Evolutionary conservation across 2,888 invertebrate species (phyloP).

Genomic region (Hylaea fasciaria): DNA sequence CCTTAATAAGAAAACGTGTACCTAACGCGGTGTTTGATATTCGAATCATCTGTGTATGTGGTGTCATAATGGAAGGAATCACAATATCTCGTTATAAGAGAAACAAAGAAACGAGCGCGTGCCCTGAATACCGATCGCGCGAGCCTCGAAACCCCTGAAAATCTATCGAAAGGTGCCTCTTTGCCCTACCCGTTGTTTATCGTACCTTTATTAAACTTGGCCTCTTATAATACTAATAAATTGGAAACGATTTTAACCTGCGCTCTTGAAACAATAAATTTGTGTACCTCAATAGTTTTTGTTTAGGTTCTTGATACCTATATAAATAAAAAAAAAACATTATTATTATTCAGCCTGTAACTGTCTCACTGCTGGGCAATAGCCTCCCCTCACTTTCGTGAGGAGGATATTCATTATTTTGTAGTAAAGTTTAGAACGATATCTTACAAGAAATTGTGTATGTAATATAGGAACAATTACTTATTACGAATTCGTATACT

Average conservation of each 20-base stretch:
- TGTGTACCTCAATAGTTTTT: neutral
- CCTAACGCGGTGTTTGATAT: slow-evolving; percentile 80
- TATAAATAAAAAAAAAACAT: no score
- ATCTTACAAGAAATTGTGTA: no score
- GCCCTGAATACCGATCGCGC: slow-evolving; percentile 63
- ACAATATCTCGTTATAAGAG: slow-evolving; percentile 83
- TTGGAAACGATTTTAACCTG: slow-evolving; percentile 28
- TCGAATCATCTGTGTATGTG: slow-evolving; percentile 77
- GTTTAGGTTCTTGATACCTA: neutral
- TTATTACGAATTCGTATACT: no score
- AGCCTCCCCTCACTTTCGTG: neutral
- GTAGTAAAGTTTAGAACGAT: no score
- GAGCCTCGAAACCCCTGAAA: slow-evolving; percentile 50
- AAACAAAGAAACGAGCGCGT: slow-evolving; percentile 80
- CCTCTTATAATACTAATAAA: slow-evolving; percentile 29
- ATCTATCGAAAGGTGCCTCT: slow-evolving; percentile 53
- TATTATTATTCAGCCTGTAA: no score
- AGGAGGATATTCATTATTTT: no score
- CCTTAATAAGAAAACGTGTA: slow-evolving; percentile 83
- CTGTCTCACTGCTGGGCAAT: no score
- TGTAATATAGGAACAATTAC: no score
- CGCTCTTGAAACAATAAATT: slow-evolving; percentile 16
- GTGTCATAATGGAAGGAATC: slow-evolving; percentile 80
- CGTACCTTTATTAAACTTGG: slow-evolving; percentile 45
- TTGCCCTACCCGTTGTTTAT: slow-evolving; percentile 43